A percentile compares a stretch with the other conserved stretches of the same genome.
Conservation (phyloP, 2,888 invertebrate genomes). For the Caenorhabditis zanzibari region DNA sequence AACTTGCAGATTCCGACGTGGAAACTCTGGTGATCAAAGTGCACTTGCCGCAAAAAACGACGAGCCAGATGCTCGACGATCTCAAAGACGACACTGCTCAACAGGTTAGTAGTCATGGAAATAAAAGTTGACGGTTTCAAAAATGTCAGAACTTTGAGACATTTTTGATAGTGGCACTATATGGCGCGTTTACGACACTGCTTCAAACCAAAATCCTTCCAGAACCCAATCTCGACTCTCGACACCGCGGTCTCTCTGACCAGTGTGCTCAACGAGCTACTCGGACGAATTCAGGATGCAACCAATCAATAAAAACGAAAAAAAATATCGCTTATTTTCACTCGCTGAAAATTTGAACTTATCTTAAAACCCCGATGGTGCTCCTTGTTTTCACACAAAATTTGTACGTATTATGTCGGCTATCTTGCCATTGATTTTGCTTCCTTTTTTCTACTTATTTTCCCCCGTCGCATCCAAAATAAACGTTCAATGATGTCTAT, state of each 20-base stretch:
- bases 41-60: conserved; percentile 54
- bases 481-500: conserved; percentile 53
- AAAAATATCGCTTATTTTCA: conserved; percentile 18
- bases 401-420: conserved; percentile 49
- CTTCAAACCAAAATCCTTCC: background rate
- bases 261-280: conserved; percentile 47
- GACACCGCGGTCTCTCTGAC: conserved; percentile 54
- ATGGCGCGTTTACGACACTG: background rate
- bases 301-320: conserved; percentile 20
- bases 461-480: background rate
- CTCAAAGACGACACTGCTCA: conserved; percentile 58
- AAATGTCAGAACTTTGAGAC: background rate
- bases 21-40: conserved; percentile 64
- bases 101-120: conserved; percentile 19
- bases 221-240: conserved; percentile 45
- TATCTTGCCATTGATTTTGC: conserved; percentile 47
- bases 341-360: conserved; percentile 36
- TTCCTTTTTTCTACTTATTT: background rate
- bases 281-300: conserved; percentile 57
- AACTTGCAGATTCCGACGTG: conserved; percentile 58
- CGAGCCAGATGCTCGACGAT: conserved; percentile 59
- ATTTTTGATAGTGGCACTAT: background rate
- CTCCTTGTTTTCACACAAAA: conserved; percentile 17
- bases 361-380: background rate
- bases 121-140: background rate